Base-by-base conservation (phyloP, 2,113 vertebrate genomes). In the Cathartes aura region DNA sequence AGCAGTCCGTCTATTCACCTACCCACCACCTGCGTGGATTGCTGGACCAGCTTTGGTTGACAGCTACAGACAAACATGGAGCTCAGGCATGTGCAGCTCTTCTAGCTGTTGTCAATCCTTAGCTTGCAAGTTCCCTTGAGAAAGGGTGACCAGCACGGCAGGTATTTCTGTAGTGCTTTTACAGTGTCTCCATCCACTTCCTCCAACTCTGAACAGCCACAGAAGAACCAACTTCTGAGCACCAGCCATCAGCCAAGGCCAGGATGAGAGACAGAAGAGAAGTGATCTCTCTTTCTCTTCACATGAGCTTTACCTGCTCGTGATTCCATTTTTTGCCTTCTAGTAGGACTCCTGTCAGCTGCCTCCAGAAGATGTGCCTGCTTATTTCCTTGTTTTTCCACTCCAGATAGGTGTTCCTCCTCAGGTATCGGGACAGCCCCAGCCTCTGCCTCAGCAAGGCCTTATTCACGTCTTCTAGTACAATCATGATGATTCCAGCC, bases 401-500 rank as follows among this genome's bases (percentile, higher is more conserved):
- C 79, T 98, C 98, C 24, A 99, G 90, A 62, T 98, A 98, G 6
- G 98, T 98, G 86, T 98, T 99, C 79, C 98, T 98, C 62, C 70
- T 97, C 60, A 99, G 97, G 43, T 98, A 98, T 1, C 98, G 98
- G 45, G 98, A 98, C 27, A 99, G 73, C 4, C 98, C 98, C 36
- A 98, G 76, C 91, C 89, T 97, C 67, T 96, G 96, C 53, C 95
- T 95, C 36, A 98, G 87, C 64, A 98, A 91, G 11, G 67, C 79
- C 38, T 98, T 98, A 30, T 98, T 88, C n/a, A 98, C 72, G n/a
- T 97, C 97, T 68, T 97, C 96, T 32, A 99, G 91, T 16, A 98
- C 92, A 2, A 99, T 82, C 81, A 98, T 98, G 89, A 99, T 97
- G 75, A 99, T 97, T 21, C 98, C 98, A 17, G 92, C 52, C 12